phyloP scores from a whole-genome alignment of 2,797 vertebrate genomes.

The Gallirallus australis region DNA sequence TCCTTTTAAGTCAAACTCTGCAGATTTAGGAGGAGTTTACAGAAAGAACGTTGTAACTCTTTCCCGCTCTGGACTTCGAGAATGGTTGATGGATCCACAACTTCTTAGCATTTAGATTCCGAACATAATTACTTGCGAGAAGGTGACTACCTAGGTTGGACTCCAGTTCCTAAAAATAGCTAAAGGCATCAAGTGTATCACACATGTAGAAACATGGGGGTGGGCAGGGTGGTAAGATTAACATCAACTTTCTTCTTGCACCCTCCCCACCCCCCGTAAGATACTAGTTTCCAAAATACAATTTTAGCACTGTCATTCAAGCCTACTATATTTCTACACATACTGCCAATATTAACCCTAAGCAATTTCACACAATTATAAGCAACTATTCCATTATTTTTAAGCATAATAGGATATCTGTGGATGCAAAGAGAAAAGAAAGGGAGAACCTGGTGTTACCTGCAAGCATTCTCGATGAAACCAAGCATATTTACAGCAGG shows the following conservation, averaged over 20 bases:
- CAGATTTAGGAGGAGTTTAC: not conserved
- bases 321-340: not conserved
- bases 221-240: too few relatives aligned
- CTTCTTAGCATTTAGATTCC: not conserved
- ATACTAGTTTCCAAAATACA: not conserved
- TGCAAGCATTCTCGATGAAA: slow-evolving; percentile 96
- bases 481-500: slow-evolving; percentile 93
- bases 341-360: not conserved
- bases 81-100: not conserved
- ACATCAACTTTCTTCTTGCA: too few relatives aligned
- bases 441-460: slow-evolving; percentile 77
- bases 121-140: not conserved
- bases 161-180: not conserved
- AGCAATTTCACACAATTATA: not conserved
- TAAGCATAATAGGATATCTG: not conserved
- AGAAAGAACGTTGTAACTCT: not conserved
- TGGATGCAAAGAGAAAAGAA: not conserved
- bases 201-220: not conserved
- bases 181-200: not conserved
- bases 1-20: not conserved
- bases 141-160: not conserved
- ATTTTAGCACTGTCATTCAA: not conserved
- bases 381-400: not conserved
- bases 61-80: not conserved
- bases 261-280: not conserved